Percentiles rank a stretch among this genome's conserved stretches.
Conservation (phyloP, 2,797 vertebrate species). For the Odontamblyopus rebecca region DNA sequence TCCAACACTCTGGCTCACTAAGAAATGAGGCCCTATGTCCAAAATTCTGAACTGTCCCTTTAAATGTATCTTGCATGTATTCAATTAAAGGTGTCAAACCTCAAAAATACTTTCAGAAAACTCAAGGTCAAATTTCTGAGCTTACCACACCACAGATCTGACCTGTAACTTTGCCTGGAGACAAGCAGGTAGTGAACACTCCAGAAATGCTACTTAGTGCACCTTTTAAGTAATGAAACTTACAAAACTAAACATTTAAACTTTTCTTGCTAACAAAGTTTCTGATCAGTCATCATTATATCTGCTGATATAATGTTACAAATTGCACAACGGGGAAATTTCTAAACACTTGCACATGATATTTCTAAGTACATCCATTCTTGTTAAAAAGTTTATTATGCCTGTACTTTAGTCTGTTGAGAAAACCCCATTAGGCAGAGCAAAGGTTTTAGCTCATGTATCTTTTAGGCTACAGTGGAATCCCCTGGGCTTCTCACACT, state of each 20-base stretch:
- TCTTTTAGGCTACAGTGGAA: slow-evolving; percentile 21
- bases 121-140: no score
- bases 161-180: no score
- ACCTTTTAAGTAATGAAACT: no score
- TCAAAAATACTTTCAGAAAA: no score
- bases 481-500: slow-evolving; percentile 37
- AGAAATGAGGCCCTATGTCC: no score
- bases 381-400: slow-evolving; percentile 37
- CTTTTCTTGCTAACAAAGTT: not conserved
- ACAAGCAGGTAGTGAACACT: no score
- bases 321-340: not conserved
- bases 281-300: not conserved
- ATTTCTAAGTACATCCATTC: slow-evolving; percentile 4
- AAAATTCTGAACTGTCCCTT: no score
- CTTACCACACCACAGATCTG: no score
- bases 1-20: no score
- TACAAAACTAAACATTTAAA: not conserved
- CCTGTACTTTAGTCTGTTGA: slow-evolving; percentile 20
- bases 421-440: slow-evolving; percentile 4
- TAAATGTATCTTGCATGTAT: no score
- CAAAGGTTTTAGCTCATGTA: slow-evolving; percentile 11
- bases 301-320: not conserved
- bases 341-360: not conserved
- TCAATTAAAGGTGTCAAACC: no score
- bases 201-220: no score